Evolutionary conservation across 35 echinoderm and acorn worm genomes (phyloP), one percentile per base, ranked within the genome.

Genomic region (Chiridota heheva): DNA sequence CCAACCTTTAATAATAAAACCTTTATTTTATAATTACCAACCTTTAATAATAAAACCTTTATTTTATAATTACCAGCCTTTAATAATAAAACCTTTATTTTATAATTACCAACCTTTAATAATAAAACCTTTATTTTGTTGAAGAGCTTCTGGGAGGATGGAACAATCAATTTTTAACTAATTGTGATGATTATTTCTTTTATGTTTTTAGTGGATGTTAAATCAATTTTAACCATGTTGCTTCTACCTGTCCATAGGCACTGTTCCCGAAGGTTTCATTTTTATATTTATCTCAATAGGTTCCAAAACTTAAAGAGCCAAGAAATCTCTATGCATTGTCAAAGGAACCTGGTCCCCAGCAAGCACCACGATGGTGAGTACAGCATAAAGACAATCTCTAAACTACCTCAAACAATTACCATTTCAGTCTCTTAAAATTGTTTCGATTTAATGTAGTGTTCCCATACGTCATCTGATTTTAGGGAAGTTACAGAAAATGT

Each of bases 361-460:
- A 98, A 32, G 95, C 95, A 28, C 88, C 95, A 32, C 80, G 95
- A 86, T 98, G 95, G 95, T 98, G 43, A 87, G 82, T 61, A 8
- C 24, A 32, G 45, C 16, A 5, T 56, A 12, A n/a, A n/a, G 47
- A 51, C 47, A 12, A 12, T 10, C 47, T 22, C 10, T 22, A 51
- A 51, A 22, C 22, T 22, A 12, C 10, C 8, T 51, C 22, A 10
- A 51, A 12, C 22, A 22, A 51, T 51, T 51, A 12, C 47, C 47
- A 51, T 22, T 51, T 12, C 8, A 12, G 22, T 51, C 10, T 22
- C 47, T 10, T 51, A 51, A 51, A 51, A 51, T 22, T 22, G 22
- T 51, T n/a, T 51, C 47, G 47, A 51, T n/a, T n/a, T 51, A 12
- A n/a, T 51, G 8, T 51, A 8, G n/a, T 51, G 47, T 51, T 12